phyloP scores from a whole-genome alignment of 1,140 invertebrate species.

The Drosophila pseudoobscura region DNA sequence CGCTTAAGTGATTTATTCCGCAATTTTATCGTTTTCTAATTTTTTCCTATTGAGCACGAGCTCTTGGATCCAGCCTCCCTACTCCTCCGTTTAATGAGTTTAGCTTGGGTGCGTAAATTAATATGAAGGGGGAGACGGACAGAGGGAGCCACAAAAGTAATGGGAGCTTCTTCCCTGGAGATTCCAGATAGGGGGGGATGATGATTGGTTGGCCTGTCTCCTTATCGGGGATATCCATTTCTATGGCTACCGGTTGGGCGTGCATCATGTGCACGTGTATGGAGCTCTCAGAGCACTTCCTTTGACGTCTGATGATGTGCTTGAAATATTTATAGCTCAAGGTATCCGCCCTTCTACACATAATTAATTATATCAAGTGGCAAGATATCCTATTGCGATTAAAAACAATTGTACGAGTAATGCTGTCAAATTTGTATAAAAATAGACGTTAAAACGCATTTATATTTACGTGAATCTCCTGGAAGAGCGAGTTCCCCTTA shows the following conservation, averaged over 20 bases:
- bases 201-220: constrained; percentile 4
- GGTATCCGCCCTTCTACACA: neutral
- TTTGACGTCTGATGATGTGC: constrained; percentile 48
- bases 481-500: neutral
- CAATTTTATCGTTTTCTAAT: constrained; percentile 81
- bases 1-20: constrained; percentile 80
- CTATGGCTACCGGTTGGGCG: neutral
- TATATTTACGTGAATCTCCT: too few species aligned
- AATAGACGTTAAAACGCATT: too few species aligned
- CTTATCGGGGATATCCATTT: too few species aligned
- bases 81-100: constrained; percentile 57
- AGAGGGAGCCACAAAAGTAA: constrained; percentile 46
- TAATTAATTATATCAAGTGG: constrained; percentile 22
- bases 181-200: constrained; percentile 26
- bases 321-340: constrained; percentile 40
- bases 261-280: constrained; percentile 27
- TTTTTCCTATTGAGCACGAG: constrained; percentile 56
- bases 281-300: constrained; percentile 59
- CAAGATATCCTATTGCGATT: constrained; percentile 6
- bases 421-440: neutral
- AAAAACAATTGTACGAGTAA: neutral
- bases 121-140: constrained; percentile 53
- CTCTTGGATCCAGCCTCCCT: neutral
- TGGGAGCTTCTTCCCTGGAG: constrained; percentile 29
- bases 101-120: constrained; percentile 45